Base-by-base conservation (phyloP, 2,888 invertebrate genomes). In the Drosophila tripunctata region DNA sequence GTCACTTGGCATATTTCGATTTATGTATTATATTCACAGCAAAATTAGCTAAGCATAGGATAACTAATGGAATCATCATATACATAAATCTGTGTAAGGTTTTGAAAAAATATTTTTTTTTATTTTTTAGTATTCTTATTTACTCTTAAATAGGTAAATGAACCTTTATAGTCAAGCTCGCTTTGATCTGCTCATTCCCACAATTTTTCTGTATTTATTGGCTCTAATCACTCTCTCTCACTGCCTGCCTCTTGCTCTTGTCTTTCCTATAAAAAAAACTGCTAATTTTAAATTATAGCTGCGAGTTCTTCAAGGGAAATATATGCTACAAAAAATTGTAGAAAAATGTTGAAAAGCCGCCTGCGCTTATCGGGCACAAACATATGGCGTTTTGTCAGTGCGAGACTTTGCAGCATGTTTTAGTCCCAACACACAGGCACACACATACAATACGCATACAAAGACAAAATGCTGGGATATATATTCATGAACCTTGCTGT, bases 311-410 rank as follows among this genome's bases (percentile, higher is more conserved):
- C 14, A 65, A 67, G 3, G 10, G 27, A 51, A 22, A 24, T 17
- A 22, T 41, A 47, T 30, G 21, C 10, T 19, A 22, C n/a, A 27
- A 14, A 31, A 10, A 14, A 3, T 31, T 31, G 19, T 22, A 33
- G 30, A 27, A 14, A n/a, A 4, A 15, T 35, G 19, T 31, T 43
- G 52, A 17, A 31, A 45, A 12, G 22, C 27, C 55, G 54, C 40
- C 50, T 55, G 41, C 30, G 74, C 75, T 82, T 82, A 82, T 82
- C 81, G 72, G 62, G 51, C 65, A 61, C 78, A 69, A 87, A 87
- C 81, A 82, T 84, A 82, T 82, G 81, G 87, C 78, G 81, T 77
- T 81, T 76, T 86, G 81, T 81, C 81, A 69, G 87, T 84, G 51
- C 50, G 74, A n/a, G n/a, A 75, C 69, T 75, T 43, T 67, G 56